Conservation (phyloP, 2,797 vertebrate genomes). For the Carcharodon carcharias region DNA sequence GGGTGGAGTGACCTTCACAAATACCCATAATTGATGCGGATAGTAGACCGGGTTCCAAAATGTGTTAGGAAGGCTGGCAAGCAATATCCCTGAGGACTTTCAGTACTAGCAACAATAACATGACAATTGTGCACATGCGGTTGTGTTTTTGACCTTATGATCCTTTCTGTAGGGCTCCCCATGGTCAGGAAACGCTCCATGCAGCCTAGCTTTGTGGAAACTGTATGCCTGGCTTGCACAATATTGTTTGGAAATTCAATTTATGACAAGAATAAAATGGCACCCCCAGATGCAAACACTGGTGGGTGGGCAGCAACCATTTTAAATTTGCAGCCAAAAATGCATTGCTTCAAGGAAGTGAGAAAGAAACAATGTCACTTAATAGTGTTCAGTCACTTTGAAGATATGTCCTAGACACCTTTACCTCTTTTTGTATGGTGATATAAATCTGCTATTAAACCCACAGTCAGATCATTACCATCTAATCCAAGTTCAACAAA, state of each 20-base stretch:
- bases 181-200: background rate
- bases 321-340: background rate
- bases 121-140: background rate
- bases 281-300: background rate
- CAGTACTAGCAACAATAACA: background rate
- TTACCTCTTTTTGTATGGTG: background rate
- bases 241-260: background rate
- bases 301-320: background rate
- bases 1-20: background rate
- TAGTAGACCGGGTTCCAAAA: background rate
- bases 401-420: background rate
- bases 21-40: background rate
- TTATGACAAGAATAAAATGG: background rate
- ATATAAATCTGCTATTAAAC: background rate
- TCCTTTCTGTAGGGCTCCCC: background rate
- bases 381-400: background rate
- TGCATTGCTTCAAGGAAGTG: background rate
- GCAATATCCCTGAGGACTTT: background rate
- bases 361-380: background rate
- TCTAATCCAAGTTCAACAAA: background rate
- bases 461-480: background rate
- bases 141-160: background rate
- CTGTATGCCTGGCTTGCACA: background rate
- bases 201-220: background rate
- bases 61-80: background rate